Evolutionary conservation across 2,113 vertebrate genomes (phyloP), one percentile per base, ranked within the genome.

Genomic region (Gallinago paraguaiae): DNA sequence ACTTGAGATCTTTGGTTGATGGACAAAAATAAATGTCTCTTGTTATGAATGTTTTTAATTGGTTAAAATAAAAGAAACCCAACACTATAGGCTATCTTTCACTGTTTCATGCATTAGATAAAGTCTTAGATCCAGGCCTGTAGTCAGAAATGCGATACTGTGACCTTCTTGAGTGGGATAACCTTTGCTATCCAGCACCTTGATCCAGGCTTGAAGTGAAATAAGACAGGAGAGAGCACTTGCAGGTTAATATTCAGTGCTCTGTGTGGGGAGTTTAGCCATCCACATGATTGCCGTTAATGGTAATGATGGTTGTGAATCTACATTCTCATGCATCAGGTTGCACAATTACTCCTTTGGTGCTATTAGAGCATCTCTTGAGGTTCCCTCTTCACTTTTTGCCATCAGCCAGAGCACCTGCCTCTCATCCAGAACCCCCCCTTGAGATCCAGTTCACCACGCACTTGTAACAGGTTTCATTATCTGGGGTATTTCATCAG

Each of bases 381-480:
- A 97, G 59, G 71, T 60, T 92, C 43, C 28, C 68, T 95, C 76
- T 94, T 68, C 51, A 14, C 41, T 90, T 95, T 39, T 48, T 25
- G n/a, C 88, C 63, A 59, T 81, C 88, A 90, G 57, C 76, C 72
- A 94, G 85, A 97, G 86, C 91, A 88, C 91, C 77, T 60, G 57
- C 56, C n/a, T 92, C 37, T 39, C 53, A 84, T 89, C 61, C 74
- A 72, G 77, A 72, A 17, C 31, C 7, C 10, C 31, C 24, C 60
- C 10, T 4, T 15, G 46, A 57, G 74, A 83, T 57, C 59, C 37
- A 31, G 82, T 93, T 76, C 51, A 57, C 30, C 24, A 12, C 16
- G 64, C 20, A 63, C 45, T 78, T 54, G 25, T 57, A 48, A 35
- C 64, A 69, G 13, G 3, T 85, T 60, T 80, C 75, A 28, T 92